phyloP scores from a whole-genome alignment of 2,888 invertebrate genomes.

The Tupiocoris notatus region DNA sequence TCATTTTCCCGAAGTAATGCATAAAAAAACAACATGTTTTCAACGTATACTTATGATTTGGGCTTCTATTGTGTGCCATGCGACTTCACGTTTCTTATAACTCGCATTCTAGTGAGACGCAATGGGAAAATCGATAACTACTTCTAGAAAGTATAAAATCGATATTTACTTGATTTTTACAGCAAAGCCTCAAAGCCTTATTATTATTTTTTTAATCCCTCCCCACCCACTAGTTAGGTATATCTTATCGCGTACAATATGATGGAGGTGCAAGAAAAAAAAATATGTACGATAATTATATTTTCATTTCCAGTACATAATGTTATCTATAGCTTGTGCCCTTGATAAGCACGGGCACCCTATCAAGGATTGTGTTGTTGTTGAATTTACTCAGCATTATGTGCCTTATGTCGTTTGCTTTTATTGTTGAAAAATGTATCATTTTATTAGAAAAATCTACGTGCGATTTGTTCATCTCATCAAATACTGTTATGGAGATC shows the following conservation, averaged over 20 bases:
- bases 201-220: too few species aligned
- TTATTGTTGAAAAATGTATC: constrained; percentile 48
- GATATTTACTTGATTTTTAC: not conserved
- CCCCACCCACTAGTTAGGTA: too few species aligned
- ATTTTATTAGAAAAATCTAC: constrained; percentile 44
- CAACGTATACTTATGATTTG: constrained; percentile 38
- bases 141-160: not conserved
- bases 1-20: too few species aligned
- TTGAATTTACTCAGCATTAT: constrained; percentile 52
- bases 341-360: constrained; percentile 45
- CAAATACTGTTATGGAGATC: constrained; percentile 33
- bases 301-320: constrained; percentile 41
- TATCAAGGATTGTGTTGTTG: constrained; percentile 50
- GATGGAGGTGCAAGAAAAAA: not conserved
- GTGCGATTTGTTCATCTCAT: constrained; percentile 44
- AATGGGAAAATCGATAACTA: not conserved
- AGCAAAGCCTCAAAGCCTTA: not conserved
- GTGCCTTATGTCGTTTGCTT: constrained; percentile 52
- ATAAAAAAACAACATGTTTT: constrained; percentile 22
- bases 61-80: constrained; percentile 46
- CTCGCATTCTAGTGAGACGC: not conserved
- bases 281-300: not conserved
- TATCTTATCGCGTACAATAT: too few species aligned
- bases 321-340: constrained; percentile 45
- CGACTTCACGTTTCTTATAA: not conserved